These are phyloP conservation scores for Microcebus ravelobensis DNA, from an alignment of 2,113 vertebrate genomes.

Conservation along the genomic window DNA sequence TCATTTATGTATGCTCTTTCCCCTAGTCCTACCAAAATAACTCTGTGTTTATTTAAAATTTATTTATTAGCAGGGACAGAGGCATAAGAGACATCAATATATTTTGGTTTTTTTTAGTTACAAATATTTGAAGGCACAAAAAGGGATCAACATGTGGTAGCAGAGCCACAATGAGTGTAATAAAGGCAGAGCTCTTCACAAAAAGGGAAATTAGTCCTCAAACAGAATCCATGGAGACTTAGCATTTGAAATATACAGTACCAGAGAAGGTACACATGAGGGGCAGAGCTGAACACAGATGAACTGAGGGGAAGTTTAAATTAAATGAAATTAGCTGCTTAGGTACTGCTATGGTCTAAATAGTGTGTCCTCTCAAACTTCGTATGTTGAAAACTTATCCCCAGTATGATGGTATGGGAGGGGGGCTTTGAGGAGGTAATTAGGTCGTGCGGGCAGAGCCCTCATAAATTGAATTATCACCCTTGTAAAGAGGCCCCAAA, in stretches of 20 bases:
- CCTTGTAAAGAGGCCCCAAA: neutral
- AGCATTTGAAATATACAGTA: neutral
- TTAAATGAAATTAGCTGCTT: neutral
- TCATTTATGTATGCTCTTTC: neutral
- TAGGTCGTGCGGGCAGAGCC: neutral
- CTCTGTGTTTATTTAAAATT: neutral
- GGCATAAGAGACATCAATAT: neutral
- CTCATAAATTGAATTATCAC: neutral
- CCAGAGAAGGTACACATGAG: no score
- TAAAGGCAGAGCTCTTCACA: neutral
- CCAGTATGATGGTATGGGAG: neutral
- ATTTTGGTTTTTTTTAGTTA: neutral
- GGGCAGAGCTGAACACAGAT: neutral
- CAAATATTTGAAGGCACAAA: neutral
- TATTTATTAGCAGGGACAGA: neutral
- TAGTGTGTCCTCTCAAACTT: neutral
- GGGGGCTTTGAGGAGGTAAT: neutral
- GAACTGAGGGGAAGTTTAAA: neutral
- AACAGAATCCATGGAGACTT: neutral
- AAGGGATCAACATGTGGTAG: neutral
- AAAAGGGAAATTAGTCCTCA: neutral
- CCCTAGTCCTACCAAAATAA: neutral
- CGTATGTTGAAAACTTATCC: neutral
- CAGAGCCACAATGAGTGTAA: neutral
- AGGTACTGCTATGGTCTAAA: neutral